Conservation (phyloP, 2,797 vertebrate genomes). For the Mormyrops attenuatus region DNA sequence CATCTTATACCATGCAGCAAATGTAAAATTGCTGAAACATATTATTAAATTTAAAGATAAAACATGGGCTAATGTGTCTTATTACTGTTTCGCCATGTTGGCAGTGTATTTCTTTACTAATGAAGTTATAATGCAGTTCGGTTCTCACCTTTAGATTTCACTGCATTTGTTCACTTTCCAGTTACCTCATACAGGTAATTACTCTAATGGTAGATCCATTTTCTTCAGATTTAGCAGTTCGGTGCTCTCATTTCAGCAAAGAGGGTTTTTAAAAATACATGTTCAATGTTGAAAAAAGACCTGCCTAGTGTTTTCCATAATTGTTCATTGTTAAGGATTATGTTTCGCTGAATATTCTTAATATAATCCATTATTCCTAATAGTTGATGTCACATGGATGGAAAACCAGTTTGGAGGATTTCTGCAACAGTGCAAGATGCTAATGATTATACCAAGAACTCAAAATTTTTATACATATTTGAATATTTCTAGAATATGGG, state of each 20-base stretch:
- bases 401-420: not conserved
- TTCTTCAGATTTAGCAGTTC: not conserved
- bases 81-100: not conserved
- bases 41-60: not conserved
- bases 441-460: not conserved
- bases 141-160: not conserved
- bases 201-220: not conserved
- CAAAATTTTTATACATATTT: not conserved
- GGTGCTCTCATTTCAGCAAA: not conserved
- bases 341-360: not conserved
- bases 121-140: not conserved
- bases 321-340: not conserved
- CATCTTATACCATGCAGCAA: not conserved
- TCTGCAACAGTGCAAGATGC: not conserved
- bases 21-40: not conserved
- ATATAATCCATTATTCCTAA: not conserved
- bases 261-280: not conserved
- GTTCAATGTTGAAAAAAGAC: not conserved
- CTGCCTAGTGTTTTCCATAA: not conserved
- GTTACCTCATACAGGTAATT: not conserved
- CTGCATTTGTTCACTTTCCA: not conserved
- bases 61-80: not conserved
- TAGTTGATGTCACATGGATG: not conserved
- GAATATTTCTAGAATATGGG: not conserved
- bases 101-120: not conserved